Percentiles rank a stretch among this genome's conserved stretches.
Conservation (phyloP, 1,140 invertebrate genomes). For the Drosophila fuyamai region DNA sequence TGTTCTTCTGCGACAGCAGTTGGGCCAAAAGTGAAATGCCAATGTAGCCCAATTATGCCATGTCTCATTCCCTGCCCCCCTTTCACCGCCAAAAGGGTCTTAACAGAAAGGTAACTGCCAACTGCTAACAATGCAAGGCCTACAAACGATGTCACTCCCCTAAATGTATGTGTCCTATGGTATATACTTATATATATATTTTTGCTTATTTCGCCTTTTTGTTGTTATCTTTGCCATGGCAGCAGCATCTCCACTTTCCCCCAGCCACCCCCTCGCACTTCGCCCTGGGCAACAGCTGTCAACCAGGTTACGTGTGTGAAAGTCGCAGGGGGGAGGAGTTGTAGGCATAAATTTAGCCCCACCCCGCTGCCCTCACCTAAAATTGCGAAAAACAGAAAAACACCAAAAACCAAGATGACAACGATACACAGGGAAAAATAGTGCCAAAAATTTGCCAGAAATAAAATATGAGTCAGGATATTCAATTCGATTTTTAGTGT, state of each 20-base stretch:
- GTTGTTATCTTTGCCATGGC: conserved; percentile 65
- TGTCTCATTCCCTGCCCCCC: conserved; percentile 4
- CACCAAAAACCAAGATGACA: conserved; percentile 46
- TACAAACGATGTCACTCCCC: conserved; percentile 59
- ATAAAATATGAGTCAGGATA: too few relatives aligned
- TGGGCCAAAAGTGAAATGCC: conserved; percentile 76
- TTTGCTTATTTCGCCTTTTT: conserved; percentile 71
- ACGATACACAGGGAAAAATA: conserved; percentile 12
- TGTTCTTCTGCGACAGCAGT: conserved; percentile 48
- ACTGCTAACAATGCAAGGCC: conserved; percentile 76
- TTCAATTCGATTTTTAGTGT: too few relatives aligned
- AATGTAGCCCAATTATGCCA: conserved; percentile 78
- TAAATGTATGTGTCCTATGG: conserved; percentile 17
- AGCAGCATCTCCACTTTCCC: conserved; percentile 32
- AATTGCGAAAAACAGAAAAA: conserved; percentile 36
- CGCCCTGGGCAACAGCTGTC: conserved; percentile 73
- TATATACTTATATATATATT: conserved; percentile 46
- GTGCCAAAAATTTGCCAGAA: background rate
- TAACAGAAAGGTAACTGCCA: conserved; percentile 70
- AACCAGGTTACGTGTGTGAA: conserved; percentile 75
- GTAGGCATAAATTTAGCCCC: conserved; percentile 61
- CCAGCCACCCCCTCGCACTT: conserved; percentile 19
- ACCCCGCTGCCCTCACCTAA: conserved; percentile 6
- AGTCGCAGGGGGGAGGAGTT: conserved; percentile 10
- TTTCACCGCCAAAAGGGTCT: background rate